These are phyloP conservation scores for Chelon labrosus DNA, from an alignment of 2,797 vertebrate species.

Conservation along the genomic window DNA sequence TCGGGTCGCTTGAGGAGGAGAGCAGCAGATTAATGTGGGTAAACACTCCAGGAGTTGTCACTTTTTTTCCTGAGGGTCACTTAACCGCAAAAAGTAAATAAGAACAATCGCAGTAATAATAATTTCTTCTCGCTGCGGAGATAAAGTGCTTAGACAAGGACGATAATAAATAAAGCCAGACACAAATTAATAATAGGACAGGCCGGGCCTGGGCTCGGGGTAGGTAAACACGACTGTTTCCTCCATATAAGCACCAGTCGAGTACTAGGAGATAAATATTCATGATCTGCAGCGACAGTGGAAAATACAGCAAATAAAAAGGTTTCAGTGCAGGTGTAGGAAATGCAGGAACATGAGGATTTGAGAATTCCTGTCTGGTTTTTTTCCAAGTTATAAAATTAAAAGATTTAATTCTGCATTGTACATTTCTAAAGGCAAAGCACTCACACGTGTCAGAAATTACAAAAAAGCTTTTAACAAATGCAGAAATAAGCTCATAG, in stretches of 20 bases:
- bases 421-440: too few species aligned
- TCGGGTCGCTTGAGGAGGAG: conserved; percentile 53
- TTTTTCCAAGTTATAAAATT: too few species aligned
- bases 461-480: too few species aligned
- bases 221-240: conserved; percentile 65
- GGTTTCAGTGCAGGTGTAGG: too few species aligned
- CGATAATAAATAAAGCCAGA: conserved; percentile 64
- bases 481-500: too few species aligned
- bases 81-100: conserved; percentile 71
- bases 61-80: conserved; percentile 60
- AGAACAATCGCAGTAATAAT: conserved; percentile 69
- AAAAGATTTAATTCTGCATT: too few species aligned
- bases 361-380: too few species aligned
- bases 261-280: conserved; percentile 29
- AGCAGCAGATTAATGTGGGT: conserved; percentile 74
- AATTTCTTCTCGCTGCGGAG: conserved; percentile 60
- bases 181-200: conserved; percentile 61
- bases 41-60: conserved; percentile 74
- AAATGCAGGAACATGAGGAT: too few species aligned
- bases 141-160: conserved; percentile 68
- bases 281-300: too few species aligned
- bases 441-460: too few species aligned
- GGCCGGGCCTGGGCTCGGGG: conserved; percentile 47
- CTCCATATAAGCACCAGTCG: conserved; percentile 40
- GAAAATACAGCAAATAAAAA: too few species aligned